Percentiles rank a stretch among this genome's conserved stretches.
phyloP scores from a whole-genome alignment of 1,140 invertebrate genomes.

The Trichonephila clavipes region DNA sequence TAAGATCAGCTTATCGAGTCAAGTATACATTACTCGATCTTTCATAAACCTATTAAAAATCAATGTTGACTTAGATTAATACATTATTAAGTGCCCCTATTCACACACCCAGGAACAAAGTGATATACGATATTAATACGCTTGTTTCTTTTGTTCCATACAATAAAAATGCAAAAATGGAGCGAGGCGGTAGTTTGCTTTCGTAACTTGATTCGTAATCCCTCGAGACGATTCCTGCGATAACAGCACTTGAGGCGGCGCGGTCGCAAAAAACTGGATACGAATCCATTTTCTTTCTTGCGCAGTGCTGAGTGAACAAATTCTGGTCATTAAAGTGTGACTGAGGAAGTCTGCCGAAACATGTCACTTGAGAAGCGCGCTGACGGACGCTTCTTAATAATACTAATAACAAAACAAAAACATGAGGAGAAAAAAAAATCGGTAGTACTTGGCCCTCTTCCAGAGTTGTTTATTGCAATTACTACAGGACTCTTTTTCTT shows the following conservation, averaged over 20 bases:
- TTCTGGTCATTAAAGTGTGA: constrained; percentile 68
- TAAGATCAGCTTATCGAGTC: no score
- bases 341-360: constrained; percentile 41
- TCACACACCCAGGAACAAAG: neutral
- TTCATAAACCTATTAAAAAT: neutral
- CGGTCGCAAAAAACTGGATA: constrained; percentile 31
- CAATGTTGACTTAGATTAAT: neutral
- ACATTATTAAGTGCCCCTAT: neutral
- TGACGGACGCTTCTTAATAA: constrained; percentile 54
- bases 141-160: neutral
- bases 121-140: constrained; percentile 10
- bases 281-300: constrained; percentile 55
- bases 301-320: constrained; percentile 59
- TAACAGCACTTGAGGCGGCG: constrained; percentile 36
- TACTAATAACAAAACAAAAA: constrained; percentile 65
- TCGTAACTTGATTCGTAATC: constrained; percentile 48
- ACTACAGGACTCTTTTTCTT: neutral
- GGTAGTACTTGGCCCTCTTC: constrained; percentile 53
- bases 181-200: neutral
- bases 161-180: constrained; percentile 15
- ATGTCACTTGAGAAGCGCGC: constrained; percentile 53
- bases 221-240: constrained; percentile 29
- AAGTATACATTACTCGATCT: neutral
- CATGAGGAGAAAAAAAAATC: neutral
- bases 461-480: constrained; percentile 67